Evolutionary conservation across 2,113 vertebrate genomes (phyloP).

Genomic region (Lophochroa leadbeateri): DNA sequence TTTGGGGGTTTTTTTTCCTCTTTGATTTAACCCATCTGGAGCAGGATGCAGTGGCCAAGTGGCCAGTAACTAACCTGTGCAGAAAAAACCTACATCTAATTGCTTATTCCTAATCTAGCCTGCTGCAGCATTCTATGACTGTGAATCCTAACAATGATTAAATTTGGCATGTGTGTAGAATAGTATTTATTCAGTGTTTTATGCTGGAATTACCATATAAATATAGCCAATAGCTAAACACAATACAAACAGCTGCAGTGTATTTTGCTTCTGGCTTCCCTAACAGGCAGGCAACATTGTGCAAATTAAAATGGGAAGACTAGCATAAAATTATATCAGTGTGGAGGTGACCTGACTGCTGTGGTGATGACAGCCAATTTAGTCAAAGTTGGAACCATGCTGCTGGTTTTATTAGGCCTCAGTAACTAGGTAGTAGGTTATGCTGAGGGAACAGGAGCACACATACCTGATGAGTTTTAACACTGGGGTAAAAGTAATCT

Average conservation of each 20-base stretch:
- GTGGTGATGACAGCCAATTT: not conserved
- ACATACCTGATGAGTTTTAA: not conserved
- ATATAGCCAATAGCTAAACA: not conserved
- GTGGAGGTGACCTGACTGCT: not conserved
- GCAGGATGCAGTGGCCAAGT: not conserved
- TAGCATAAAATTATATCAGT: not conserved
- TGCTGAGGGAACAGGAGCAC: not conserved
- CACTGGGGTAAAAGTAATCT: not conserved
- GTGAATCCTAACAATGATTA: not conserved
- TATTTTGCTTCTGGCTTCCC: not conserved
- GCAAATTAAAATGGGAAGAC: not conserved
- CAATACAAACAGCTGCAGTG: slow-evolving; percentile 11
- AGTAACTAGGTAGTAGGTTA: not conserved
- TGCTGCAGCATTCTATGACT: not conserved
- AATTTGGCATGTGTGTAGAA: not conserved
- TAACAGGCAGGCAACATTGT: not conserved
- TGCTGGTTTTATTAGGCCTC: not conserved
- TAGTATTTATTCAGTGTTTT: not conserved
- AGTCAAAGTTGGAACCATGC: not conserved
- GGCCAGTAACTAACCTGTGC: not conserved
- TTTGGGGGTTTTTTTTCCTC: not conserved
- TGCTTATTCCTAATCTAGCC: not conserved
- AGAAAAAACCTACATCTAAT: not conserved
- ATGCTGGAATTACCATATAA: slow-evolving; percentile 24
- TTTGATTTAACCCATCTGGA: not conserved